These are phyloP conservation scores for Panulirus ornatus DNA, from an alignment of 1,140 invertebrate genomes.

Conservation along the genomic window DNA sequence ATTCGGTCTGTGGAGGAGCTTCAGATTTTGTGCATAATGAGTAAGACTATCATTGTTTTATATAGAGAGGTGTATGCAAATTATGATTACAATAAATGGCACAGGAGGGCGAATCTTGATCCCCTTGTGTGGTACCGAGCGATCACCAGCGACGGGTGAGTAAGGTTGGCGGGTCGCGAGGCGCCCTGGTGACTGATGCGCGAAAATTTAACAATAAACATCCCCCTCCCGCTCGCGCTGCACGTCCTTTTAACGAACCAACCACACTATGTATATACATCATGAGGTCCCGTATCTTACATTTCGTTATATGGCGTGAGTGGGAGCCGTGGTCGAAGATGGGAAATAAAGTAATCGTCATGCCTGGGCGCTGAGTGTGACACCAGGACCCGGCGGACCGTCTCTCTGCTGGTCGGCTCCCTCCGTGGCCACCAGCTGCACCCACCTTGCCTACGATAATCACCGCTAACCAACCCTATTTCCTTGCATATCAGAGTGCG, in stretches of 20 bases:
- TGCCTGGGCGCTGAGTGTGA: slow-evolving; percentile 49
- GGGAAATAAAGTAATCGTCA: slow-evolving; percentile 24
- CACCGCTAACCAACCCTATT: slow-evolving; percentile 38
- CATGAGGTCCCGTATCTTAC: not conserved
- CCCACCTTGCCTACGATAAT: slow-evolving; percentile 62
- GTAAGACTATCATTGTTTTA: not conserved
- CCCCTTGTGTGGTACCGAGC: slow-evolving; percentile 69
- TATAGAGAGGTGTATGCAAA: too few species aligned
- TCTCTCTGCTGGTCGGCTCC: slow-evolving; percentile 65
- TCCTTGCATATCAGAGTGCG: not conserved
- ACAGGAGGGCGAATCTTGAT: slow-evolving; percentile 44
- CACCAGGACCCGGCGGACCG: slow-evolving; percentile 70
- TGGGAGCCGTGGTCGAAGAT: not conserved
- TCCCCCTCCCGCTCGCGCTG: not conserved
- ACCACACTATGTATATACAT: not conserved
- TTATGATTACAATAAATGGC: not conserved
- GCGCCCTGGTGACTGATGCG: slow-evolving; percentile 58
- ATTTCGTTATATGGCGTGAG: not conserved
- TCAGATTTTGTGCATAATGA: not conserved
- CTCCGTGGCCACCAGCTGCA: slow-evolving; percentile 64
- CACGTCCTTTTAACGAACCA: not conserved
- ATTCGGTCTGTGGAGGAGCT: not conserved
- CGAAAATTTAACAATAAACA: slow-evolving; percentile 56
- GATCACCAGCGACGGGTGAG: slow-evolving; percentile 69
- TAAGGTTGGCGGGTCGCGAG: slow-evolving; percentile 67